Base-by-base conservation (phyloP, 2,797 vertebrate genomes). In the Hozukius guyotensis region DNA sequence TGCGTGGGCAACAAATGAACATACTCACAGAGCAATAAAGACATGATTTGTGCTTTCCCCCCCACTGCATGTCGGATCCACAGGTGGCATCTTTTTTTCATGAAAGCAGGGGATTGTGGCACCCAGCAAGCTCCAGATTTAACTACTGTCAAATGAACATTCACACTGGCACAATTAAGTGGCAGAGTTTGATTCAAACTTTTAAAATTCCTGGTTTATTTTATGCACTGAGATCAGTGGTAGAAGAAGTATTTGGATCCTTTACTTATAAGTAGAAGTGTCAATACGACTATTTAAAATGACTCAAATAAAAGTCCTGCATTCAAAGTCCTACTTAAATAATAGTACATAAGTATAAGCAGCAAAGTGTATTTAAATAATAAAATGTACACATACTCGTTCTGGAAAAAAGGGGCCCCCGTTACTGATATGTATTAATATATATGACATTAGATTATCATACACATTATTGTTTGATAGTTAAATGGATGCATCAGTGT, bases 1-100 rank as follows among this genome's bases (percentile, higher is more conserved):
- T 90, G 92, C 52, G 89, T 90, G 89, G 91, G 89, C 87, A 93
- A 87, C 77, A 81, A 80, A 88, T 88, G 82, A 89, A 92, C 88
- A 88, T 82, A 84, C 84, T 86, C 84, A 88, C 80, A 76, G 65
- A 77, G 88, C 67, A 86, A 82, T 82, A 53, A 84, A 83, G 81
- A 78, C 61, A 46, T 38, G 80, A 83, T 86, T 80, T 85, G 25
- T 80, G 46, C 81, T 38, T 5, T 36, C 62, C 81, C 67, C 81
- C 62, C 62, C 80, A 62, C 77, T 78, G 36, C 46, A 79, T 29
- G 75, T 78, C 72, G 77, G 77, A 88, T 80, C 76, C 70, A 86
- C 86, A 91, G 84, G 87, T 93, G 74, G 62, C 49, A 20, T 34
- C 6, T 32, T 63, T 73, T 79, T 72, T 61, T 29, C 32, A 59